Conservation (phyloP, 2,888 invertebrate genomes). For the Apodemia hepburni region DNA sequence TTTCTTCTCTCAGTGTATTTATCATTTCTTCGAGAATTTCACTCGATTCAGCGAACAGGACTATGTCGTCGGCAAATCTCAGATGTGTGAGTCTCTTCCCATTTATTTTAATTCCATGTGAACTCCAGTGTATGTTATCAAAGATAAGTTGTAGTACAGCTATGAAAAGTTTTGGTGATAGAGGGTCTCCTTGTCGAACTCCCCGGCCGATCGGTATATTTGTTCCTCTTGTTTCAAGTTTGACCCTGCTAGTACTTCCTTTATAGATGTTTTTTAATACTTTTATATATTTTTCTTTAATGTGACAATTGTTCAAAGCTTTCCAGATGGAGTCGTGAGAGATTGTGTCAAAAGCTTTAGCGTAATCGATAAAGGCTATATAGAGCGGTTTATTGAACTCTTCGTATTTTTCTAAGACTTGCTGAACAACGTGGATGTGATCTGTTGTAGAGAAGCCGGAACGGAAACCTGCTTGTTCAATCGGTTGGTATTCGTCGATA, state of each 20-base stretch:
- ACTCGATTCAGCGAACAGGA: conserved; percentile 22
- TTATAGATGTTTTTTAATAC: neutral
- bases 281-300: neutral
- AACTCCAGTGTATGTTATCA: neutral
- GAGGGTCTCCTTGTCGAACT: conserved; percentile 8
- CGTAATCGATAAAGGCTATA: conserved; percentile 8
- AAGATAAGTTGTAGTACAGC: conserved; percentile 3
- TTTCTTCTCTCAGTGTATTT: conserved; percentile 19
- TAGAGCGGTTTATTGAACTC: conserved; percentile 2
- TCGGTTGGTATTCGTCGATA: conserved; percentile 7
- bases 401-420: conserved; percentile 9
- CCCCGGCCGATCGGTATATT: neutral
- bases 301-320: neutral
- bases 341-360: neutral
- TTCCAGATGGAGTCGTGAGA: neutral
- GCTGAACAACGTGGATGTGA: conserved; percentile 5
- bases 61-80: conserved; percentile 28
- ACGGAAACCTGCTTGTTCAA: conserved; percentile 12
- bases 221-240: neutral
- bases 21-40: conserved; percentile 24
- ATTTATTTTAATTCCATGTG: neutral
- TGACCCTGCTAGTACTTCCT: neutral
- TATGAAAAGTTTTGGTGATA: conserved; percentile 12
- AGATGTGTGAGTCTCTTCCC: conserved; percentile 19
- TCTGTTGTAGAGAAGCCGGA: conserved; percentile 2